Conservation (phyloP, 2,113 vertebrate genomes). For the Scalopus aquaticus region DNA sequence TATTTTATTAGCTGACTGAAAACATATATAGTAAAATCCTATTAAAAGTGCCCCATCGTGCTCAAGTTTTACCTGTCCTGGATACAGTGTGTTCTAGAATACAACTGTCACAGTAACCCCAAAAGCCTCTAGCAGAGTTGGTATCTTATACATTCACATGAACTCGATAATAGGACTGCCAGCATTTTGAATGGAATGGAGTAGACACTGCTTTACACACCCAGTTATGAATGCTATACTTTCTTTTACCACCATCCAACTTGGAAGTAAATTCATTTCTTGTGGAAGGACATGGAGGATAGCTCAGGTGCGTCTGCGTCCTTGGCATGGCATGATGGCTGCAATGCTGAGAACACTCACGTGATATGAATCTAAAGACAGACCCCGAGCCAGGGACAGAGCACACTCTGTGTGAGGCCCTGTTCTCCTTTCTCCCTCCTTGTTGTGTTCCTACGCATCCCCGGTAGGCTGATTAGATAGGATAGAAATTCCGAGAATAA, state of each 20-base stretch:
- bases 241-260: constrained; percentile 10
- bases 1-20: constrained; percentile 56
- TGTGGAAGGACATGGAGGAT: no score
- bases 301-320: no score
- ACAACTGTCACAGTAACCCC: neutral
- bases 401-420: no score
- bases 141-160: neutral
- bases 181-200: neutral
- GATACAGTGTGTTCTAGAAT: neutral
- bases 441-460: no score
- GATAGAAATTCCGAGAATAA: no score
- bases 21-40: constrained; percentile 45
- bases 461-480: no score
- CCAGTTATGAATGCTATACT: constrained; percentile 11
- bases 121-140: neutral
- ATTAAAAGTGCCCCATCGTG: neutral
- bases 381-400: no score
- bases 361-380: no score
- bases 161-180: neutral
- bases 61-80: neutral
- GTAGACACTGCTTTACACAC: constrained; percentile 36
- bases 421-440: no score
- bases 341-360: no score
- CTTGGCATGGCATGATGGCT: no score
- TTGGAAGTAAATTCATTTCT: constrained; percentile 42